A percentile compares a stretch with the other conserved stretches of the same genome.
Evolutionary conservation across 2,797 vertebrate species (phyloP).

Genomic region (Gymnodraco acuticeps): DNA sequence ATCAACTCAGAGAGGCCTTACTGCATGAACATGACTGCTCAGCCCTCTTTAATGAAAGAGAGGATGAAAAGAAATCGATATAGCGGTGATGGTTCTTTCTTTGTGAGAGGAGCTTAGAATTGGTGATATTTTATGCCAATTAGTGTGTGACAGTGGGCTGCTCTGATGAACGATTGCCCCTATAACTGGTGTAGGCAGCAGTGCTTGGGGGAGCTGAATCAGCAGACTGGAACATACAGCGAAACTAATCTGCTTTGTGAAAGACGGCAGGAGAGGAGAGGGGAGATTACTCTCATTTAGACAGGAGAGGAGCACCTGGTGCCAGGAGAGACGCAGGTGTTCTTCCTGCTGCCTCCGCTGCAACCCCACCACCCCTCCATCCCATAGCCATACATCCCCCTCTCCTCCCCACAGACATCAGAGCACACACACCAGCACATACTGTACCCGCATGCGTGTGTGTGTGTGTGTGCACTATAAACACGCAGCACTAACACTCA

Average conservation of each 20-base stretch:
- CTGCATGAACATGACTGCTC: conserved; percentile 42
- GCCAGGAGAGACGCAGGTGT: conserved; percentile 85
- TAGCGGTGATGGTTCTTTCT: conserved; percentile 72
- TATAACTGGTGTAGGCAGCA: conserved; percentile 77
- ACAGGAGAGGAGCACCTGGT: conserved; percentile 85
- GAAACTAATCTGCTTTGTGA: conserved; percentile 85
- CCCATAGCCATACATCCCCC: conserved; percentile 69
- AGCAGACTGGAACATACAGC: conserved; percentile 83
- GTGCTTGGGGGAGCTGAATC: conserved; percentile 83
- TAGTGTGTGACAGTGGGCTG: conserved; percentile 83
- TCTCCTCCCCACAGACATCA: conserved; percentile 58
- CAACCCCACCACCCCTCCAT: conserved; percentile 60
- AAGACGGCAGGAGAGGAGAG: conserved; percentile 81
- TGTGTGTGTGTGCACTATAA: not conserved
- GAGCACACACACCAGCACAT: conserved; percentile 68
- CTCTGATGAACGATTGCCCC: conserved; percentile 81
- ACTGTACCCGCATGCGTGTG: conserved; percentile 1
- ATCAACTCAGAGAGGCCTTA: conserved; percentile 22
- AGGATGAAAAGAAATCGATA: conserved; percentile 72
- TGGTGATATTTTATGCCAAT: conserved; percentile 90
- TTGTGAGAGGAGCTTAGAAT: conserved; percentile 74
- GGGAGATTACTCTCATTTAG: conserved; percentile 82
- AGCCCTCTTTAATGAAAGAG: conserved; percentile 56
- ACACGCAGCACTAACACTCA: conserved; percentile 50
- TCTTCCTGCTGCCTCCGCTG: conserved; percentile 72